Evolutionary conservation across 2,797 vertebrate genomes (phyloP), one percentile per base, ranked within the genome.

Genomic region (Schizothorax lantsangensis): DNA sequence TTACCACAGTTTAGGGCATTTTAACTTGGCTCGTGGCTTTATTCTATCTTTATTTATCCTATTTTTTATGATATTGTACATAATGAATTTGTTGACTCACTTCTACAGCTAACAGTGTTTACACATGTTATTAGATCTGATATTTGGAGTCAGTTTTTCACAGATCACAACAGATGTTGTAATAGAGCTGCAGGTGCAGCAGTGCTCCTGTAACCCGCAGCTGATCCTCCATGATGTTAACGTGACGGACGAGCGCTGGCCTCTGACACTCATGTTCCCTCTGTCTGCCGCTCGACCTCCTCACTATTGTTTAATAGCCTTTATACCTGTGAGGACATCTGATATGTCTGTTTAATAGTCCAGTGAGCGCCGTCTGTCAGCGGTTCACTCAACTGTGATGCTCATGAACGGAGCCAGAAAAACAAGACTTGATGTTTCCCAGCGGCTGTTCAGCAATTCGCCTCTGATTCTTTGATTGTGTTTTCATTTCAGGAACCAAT

Each of bases 341-440:
- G 88, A 90, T 92, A 89, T 66, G 52, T 84, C 88, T 83, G 84
- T 91, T 91, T 89, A 89, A 84, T 88, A 91, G 89, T 82, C 85
- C 86, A 88, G 84, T 87, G 83, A 87, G 86, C 84, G 83, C 71
- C 59, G 83, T 84, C 91, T 89, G 89, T 91, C 89, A 91, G 89
- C 17, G 26, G 64, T 12, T 69, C 87, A 47, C 52, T 89, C 52
- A 64, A 73, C 79, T 73, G 84, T 87, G 87, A 80, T 79, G 86
- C 79, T 74, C 81, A 69, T 68, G 81, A 75, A 71, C 52, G 59
- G 49, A 79, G 75, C 10, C n/a, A 11, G 59, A 26, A 47, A 68
- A 80, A 68, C 62, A 81, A 2, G 59, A 7, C n/a, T 15, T 68
- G 2, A 47, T 33, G n/a, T 68, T 68, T n/a, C 59, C 43, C 79